Conservation (phyloP, 2,888 invertebrate species). For the Alloplasta piceator region DNA sequence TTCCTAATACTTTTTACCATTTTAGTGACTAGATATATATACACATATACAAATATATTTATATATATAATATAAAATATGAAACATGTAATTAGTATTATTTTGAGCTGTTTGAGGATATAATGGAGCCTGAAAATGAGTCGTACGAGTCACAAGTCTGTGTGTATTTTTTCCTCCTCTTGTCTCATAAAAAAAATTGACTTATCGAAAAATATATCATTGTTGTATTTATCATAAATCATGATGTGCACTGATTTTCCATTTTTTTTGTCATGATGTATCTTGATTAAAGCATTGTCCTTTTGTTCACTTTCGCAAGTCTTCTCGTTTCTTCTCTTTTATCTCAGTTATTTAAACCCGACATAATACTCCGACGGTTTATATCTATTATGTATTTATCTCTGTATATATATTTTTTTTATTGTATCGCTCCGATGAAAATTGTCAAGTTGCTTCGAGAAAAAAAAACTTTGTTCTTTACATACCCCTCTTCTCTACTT, state of each 20-base stretch:
- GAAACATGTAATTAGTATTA: too few relatives aligned
- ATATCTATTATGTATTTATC: neutral
- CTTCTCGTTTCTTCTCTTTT: neutral
- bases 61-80: too few relatives aligned
- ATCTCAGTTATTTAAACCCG: constrained; percentile 2
- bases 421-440: constrained; percentile 7
- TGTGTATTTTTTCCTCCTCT: constrained; percentile 32
- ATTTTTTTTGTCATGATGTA: constrained; percentile 31
- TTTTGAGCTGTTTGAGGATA: too few relatives aligned
- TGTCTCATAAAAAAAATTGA: constrained; percentile 16
- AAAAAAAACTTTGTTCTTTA: neutral
- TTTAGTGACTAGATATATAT: too few relatives aligned
- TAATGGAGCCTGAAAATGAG: too few relatives aligned
- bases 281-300: neutral
- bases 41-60: too few relatives aligned
- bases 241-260: constrained; percentile 39
- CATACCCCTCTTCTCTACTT: constrained; percentile 10
- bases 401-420: constrained; percentile 14
- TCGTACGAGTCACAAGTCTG: constrained; percentile 33
- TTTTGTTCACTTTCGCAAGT: constrained; percentile 2
- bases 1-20: too few relatives aligned
- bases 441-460: constrained; percentile 6
- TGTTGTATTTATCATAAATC: constrained; percentile 52
- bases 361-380: constrained; percentile 62
- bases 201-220: constrained; percentile 51